These are phyloP conservation scores for Hormaphis cornu DNA, from an alignment of 1,140 invertebrate species.

Conservation along the genomic window DNA sequence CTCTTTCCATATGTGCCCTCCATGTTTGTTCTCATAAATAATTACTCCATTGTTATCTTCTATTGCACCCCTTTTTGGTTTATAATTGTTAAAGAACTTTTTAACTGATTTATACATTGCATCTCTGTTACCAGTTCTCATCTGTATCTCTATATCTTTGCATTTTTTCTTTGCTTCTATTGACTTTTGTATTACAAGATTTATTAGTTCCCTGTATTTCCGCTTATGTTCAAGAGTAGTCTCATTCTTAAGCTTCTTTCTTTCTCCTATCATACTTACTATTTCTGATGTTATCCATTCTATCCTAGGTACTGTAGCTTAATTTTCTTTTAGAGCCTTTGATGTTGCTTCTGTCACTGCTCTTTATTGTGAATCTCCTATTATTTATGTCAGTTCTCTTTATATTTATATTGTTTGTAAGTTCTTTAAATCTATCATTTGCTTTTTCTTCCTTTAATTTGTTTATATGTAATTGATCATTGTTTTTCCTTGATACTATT, in stretches of 20 bases:
- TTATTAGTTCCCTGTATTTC: slow-evolving; percentile 22
- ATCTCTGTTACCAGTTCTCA: not conserved
- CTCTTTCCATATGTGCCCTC: not conserved
- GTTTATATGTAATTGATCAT: slow-evolving; percentile 12
- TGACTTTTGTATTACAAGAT: slow-evolving; percentile 19
- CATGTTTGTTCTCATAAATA: not conserved
- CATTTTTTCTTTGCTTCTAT: not conserved
- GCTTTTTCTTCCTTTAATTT: slow-evolving; percentile 8
- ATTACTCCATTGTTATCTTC: not conserved
- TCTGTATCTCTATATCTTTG: slow-evolving; percentile 4
- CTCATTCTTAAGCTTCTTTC: slow-evolving; percentile 7
- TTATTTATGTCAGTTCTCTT: not conserved
- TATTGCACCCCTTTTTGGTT: not conserved
- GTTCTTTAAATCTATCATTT: slow-evolving; percentile 1
- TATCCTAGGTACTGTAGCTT: slow-evolving; percentile 2
- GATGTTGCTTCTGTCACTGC: not conserved
- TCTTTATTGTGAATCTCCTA: not conserved
- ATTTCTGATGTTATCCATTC: slow-evolving; percentile 10
- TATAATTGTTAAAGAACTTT: slow-evolving; percentile 3
- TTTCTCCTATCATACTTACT: slow-evolving; percentile 8
- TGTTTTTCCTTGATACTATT: not conserved
- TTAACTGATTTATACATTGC: not conserved
- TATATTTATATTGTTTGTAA: not conserved
- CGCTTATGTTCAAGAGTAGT: slow-evolving; percentile 10
- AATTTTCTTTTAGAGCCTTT: not conserved